phyloP scores from a whole-genome alignment of 2,797 vertebrate species.

The Oreonectes daqikongensis region DNA sequence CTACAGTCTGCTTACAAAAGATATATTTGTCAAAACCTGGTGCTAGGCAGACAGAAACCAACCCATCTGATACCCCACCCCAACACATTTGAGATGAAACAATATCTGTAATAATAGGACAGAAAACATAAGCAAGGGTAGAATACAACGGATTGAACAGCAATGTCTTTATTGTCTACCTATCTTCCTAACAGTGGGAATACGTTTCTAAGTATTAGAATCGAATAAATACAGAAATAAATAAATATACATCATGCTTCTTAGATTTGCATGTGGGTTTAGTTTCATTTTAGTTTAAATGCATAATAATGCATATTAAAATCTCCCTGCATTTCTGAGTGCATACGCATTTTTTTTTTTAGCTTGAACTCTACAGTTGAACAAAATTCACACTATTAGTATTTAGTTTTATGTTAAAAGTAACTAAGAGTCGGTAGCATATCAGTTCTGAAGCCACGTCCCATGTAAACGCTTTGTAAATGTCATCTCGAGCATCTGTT shows the following conservation, averaged over 20 bases:
- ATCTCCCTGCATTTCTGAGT: conserved; percentile 4
- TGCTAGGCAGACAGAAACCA: conserved; percentile 54
- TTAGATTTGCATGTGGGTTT: conserved; percentile 43
- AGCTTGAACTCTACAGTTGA: neutral
- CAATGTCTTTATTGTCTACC: conserved; percentile 9
- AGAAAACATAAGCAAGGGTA: conserved; percentile 24
- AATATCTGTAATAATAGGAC: neutral
- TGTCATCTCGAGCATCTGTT: conserved; percentile 13
- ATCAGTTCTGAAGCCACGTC: conserved; percentile 27
- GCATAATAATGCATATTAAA: conserved; percentile 23
- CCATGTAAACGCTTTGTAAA: conserved; percentile 39
- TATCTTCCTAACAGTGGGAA: conserved; percentile 2
- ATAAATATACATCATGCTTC: conserved; percentile 64
- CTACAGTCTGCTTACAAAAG: conserved; percentile 69
- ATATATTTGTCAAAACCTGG: conserved; percentile 70
- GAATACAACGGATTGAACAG: conserved; percentile 36
- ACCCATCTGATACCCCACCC: neutral
- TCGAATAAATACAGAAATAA: conserved; percentile 51
- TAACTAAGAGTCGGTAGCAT: conserved; percentile 31
- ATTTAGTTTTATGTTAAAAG: conserved; percentile 14
- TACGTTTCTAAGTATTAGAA: conserved; percentile 24
- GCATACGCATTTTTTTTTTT: conserved; percentile 4
- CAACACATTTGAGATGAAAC: neutral
- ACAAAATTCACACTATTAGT: conserved; percentile 26
- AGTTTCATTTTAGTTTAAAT: conserved; percentile 10